Percentiles rank a stretch among this genome's conserved stretches.
phyloP scores from a whole-genome alignment of 2,888 invertebrate genomes.

The Leptothorax acervorum region DNA sequence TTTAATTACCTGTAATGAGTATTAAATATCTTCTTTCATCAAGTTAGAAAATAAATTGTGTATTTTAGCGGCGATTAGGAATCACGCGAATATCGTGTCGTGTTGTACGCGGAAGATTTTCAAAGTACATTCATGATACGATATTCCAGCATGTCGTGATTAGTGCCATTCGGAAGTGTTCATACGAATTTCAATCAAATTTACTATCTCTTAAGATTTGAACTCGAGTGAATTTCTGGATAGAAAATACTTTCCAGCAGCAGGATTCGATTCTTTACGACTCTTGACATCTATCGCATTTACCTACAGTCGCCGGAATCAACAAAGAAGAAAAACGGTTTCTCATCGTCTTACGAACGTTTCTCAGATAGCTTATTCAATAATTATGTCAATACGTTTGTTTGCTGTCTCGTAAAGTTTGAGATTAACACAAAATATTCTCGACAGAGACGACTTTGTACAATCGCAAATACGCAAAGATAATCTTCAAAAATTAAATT shows the following conservation, averaged over 20 bases:
- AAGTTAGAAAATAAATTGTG: constrained; percentile 17
- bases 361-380: background rate
- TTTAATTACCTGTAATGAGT: background rate
- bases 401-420: constrained; percentile 19
- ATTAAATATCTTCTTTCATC: background rate
- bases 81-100: background rate
- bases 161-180: background rate
- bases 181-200: background rate
- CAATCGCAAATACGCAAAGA: constrained; percentile 53
- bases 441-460: constrained; percentile 35
- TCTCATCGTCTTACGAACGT: background rate
- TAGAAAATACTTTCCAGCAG: background rate
- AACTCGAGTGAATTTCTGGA: background rate
- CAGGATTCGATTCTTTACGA: background rate
- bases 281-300: background rate
- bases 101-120: background rate
- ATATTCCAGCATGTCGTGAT: background rate
- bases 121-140: background rate
- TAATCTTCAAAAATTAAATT: constrained; percentile 61
- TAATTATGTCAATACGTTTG: constrained; percentile 23
- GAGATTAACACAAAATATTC: constrained; percentile 39
- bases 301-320: background rate
- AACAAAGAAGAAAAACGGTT: background rate
- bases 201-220: background rate
- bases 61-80: background rate